Evolutionary conservation across 2,888 invertebrate genomes (phyloP).

Genomic region (Microctonus brassicae): DNA sequence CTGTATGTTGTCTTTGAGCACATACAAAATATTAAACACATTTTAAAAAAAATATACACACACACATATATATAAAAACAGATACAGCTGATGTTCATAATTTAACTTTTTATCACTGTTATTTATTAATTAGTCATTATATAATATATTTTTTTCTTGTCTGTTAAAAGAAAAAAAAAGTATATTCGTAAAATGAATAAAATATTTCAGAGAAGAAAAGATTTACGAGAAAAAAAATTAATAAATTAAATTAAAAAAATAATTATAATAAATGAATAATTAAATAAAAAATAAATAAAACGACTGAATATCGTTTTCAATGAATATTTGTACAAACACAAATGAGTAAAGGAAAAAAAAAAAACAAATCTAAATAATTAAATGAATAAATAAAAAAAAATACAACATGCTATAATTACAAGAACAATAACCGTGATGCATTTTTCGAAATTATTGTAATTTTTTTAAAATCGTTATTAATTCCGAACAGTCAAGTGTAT

Average conservation of each 20-base stretch:
- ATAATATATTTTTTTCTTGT: not conserved
- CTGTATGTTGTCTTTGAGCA: not conserved
- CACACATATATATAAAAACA: not conserved
- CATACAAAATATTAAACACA: not conserved
- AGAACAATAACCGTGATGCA: slow-evolving; percentile 46
- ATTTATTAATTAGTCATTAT: not conserved
- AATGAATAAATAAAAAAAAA: slow-evolving; percentile 25
- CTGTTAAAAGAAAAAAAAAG: not conserved
- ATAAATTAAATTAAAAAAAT: slow-evolving; percentile 9
- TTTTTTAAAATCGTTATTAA: slow-evolving; percentile 39
- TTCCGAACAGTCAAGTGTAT: slow-evolving; percentile 31
- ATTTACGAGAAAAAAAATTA: too few relatives aligned
- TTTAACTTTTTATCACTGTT: not conserved
- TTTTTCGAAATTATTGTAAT: slow-evolving; percentile 44
- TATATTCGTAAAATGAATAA: not conserved
- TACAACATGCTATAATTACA: slow-evolving; percentile 31
- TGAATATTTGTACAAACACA: slow-evolving; percentile 32
- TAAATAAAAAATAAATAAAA: slow-evolving; percentile 30
- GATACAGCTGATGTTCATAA: not conserved
- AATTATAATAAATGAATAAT: not conserved
- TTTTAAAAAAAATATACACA: too few relatives aligned
- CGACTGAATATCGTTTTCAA: slow-evolving; percentile 45
- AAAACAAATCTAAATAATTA: not conserved
- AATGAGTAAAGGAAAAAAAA: slow-evolving; percentile 14
- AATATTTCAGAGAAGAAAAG: not conserved